A percentile compares a stretch with the other conserved stretches of the same genome.
phyloP scores from a whole-genome alignment of 1,140 invertebrate species.

The Probaryconus sp. region DNA sequence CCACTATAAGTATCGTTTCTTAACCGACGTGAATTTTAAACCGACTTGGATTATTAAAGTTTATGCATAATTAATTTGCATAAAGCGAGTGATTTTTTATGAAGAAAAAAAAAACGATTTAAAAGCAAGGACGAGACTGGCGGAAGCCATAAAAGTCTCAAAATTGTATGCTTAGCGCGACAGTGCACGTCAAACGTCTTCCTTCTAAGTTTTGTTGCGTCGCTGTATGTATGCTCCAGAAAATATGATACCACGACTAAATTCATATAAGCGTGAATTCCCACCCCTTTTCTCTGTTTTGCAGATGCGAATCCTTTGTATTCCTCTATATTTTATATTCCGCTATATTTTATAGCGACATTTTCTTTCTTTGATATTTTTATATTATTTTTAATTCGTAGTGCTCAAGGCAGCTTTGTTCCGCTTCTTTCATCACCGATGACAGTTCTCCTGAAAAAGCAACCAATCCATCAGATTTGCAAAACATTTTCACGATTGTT shows the following conservation, averaged over 20 bases:
- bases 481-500: no score
- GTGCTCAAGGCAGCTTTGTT: not conserved
- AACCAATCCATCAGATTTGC: no score
- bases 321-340: not conserved
- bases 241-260: constrained; percentile 2
- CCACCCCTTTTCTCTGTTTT: not conserved
- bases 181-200: constrained; percentile 19
- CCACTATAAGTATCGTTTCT: no score
- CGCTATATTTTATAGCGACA: not conserved
- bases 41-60: no score
- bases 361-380: constrained; percentile 28
- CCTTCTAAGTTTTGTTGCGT: constrained; percentile 7
- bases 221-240: constrained; percentile 11
- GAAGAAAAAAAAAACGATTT: no score
- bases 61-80: no score
- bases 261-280: constrained; percentile 9
- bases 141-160: constrained; percentile 7
- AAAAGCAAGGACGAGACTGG: not conserved
- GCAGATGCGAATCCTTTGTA: constrained; percentile 5
- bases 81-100: no score
- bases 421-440: not conserved
- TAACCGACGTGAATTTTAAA: no score
- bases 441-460: no score
- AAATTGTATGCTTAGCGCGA: constrained; percentile 2
- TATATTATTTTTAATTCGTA: constrained; percentile 28